These are phyloP conservation scores for Polyommatus icarus DNA, from an alignment of 2,888 invertebrate species.

Conservation along the genomic window DNA sequence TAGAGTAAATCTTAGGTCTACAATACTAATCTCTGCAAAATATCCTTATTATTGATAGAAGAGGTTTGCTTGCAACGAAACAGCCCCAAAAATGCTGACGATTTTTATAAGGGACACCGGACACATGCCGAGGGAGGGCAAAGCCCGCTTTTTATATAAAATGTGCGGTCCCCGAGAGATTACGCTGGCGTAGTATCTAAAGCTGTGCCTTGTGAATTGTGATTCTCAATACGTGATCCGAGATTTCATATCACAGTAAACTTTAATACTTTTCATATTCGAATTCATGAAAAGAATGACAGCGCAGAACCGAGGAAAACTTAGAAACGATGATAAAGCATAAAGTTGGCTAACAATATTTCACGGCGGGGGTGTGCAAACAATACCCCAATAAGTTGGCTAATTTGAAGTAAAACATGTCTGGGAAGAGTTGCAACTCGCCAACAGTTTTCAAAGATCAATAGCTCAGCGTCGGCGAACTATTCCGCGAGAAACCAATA, in stretches of 20 bases:
- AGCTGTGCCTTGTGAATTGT: neutral
- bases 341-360: neutral
- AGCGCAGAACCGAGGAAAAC: neutral
- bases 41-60: too few species aligned
- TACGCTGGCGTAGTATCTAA: neutral
- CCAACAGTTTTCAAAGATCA: constrained; percentile 33
- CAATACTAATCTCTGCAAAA: too few species aligned
- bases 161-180: neutral
- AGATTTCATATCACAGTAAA: neutral
- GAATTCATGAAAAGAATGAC: constrained; percentile 8
- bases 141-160: too few species aligned
- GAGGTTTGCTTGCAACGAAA: too few species aligned
- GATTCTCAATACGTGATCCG: neutral
- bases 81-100: too few species aligned
- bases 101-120: too few species aligned
- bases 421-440: constrained; percentile 30
- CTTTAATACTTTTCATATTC: neutral
- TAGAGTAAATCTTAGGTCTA: too few species aligned
- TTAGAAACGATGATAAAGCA: constrained; percentile 14
- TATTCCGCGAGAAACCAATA: constrained; percentile 32
- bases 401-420: constrained; percentile 35
- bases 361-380: neutral
- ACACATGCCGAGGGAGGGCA: too few species aligned
- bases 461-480: constrained; percentile 31
- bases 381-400: constrained; percentile 32